Percentiles rank a stretch among this genome's conserved stretches.
These are phyloP conservation scores for Papilio protenor DNA, from an alignment of 2,888 invertebrate species.

Conservation along the genomic window DNA sequence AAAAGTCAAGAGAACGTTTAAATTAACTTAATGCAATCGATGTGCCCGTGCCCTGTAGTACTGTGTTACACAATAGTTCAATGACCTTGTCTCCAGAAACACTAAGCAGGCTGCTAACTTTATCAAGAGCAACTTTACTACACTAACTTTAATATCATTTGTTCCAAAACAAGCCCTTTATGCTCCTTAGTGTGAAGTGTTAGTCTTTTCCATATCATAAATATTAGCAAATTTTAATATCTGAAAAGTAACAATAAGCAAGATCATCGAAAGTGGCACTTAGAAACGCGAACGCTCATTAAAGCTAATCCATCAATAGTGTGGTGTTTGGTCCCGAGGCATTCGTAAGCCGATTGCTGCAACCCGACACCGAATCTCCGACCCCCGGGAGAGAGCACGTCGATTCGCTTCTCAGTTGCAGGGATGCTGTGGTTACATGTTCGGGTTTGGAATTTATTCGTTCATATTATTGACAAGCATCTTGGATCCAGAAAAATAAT, in stretches of 20 bases:
- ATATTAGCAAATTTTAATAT: background rate
- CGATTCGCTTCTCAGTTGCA: conserved; percentile 50
- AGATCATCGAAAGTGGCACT: background rate
- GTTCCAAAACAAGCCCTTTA: background rate
- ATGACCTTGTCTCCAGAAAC: background rate
- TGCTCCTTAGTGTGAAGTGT: no score
- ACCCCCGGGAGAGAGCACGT: conserved; percentile 61
- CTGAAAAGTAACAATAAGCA: background rate
- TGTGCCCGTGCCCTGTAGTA: conserved; percentile 11
- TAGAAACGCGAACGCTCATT: conserved; percentile 67
- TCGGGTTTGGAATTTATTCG: conserved; percentile 39
- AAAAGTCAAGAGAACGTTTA: conserved; percentile 79
- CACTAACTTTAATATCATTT: background rate
- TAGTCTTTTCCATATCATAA: background rate
- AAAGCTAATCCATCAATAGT: conserved; percentile 64
- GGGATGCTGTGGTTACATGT: conserved; percentile 33
- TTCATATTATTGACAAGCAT: conserved; percentile 14
- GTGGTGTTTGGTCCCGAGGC: conserved; percentile 69
- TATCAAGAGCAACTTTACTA: background rate
- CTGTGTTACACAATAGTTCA: conserved; percentile 6
- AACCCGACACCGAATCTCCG: conserved; percentile 76
- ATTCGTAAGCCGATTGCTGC: conserved; percentile 77
- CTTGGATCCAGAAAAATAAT: background rate
- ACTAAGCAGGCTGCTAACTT: background rate
- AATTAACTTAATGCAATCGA: conserved; percentile 62